phyloP scores from a whole-genome alignment of 2,797 vertebrate species.

The Xiphophorus birchmanni region DNA sequence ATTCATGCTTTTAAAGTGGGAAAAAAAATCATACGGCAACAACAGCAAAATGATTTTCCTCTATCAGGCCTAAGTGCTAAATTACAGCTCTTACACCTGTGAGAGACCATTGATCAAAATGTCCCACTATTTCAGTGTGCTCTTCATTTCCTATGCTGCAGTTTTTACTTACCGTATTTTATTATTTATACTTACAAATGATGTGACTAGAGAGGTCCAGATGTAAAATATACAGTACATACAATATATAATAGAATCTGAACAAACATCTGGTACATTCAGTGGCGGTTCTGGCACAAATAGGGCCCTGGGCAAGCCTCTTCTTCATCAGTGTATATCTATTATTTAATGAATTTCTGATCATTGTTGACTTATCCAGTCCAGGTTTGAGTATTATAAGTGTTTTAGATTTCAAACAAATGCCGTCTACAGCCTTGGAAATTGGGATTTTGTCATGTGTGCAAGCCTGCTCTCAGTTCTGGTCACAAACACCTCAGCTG shows the following conservation, averaged over 20 bases:
- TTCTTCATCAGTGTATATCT: not conserved
- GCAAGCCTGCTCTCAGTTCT: not conserved
- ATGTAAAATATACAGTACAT: slow-evolving; percentile 34
- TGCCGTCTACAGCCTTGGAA: not conserved
- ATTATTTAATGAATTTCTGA: not conserved
- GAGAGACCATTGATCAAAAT: slow-evolving; percentile 20
- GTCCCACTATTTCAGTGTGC: not conserved
- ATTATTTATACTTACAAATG: slow-evolving; percentile 19
- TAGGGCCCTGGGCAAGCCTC: not conserved
- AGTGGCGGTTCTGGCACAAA: not conserved
- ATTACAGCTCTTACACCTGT: slow-evolving; percentile 34
- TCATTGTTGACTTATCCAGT: not conserved
- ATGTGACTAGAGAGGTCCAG: slow-evolving; percentile 37
- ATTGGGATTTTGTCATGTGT: not conserved
- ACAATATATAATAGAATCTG: slow-evolving; percentile 29
- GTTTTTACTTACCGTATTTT: not conserved
- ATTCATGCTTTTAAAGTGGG: slow-evolving; percentile 22
- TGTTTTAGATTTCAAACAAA: not conserved
- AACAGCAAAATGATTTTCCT: slow-evolving; percentile 24
- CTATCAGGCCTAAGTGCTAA: slow-evolving; percentile 35
- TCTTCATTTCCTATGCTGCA: slow-evolving; percentile 1
- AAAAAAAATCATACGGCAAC: slow-evolving; percentile 9
- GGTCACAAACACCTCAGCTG: not conserved
- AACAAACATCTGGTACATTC: slow-evolving; percentile 19
- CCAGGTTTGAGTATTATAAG: not conserved